Evolutionary conservation across 2,113 vertebrate species (phyloP).

Genomic region (Prionailurus viverrinus): DNA sequence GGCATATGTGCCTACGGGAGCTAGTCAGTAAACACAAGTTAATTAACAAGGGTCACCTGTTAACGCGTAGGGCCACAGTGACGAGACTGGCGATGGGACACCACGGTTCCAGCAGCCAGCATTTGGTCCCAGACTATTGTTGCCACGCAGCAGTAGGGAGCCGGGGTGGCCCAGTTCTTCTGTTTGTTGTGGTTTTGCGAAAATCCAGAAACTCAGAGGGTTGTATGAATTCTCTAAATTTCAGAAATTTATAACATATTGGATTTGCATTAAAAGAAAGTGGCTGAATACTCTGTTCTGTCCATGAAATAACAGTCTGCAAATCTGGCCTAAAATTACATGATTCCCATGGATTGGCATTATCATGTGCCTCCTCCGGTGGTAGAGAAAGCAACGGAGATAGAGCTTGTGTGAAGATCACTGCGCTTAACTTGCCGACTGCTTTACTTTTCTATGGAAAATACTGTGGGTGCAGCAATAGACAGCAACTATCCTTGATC

Average conservation of each 20-base stretch:
- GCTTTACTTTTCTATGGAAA: background rate
- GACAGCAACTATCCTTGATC: fast-evolving
- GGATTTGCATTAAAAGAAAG: background rate
- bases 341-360: background rate
- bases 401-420: background rate
- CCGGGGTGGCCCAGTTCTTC: background rate
- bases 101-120: background rate
- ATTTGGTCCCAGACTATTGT: background rate
- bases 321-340: background rate
- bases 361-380: background rate
- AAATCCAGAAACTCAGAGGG: background rate
- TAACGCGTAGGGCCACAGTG: background rate
- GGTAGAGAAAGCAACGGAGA: background rate
- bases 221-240: background rate
- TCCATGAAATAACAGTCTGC: background rate
- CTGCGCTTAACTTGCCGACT: background rate
- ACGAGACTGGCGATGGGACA: background rate
- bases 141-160: background rate
- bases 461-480: background rate
- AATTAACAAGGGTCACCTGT: background rate
- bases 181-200: background rate
- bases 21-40: background rate
- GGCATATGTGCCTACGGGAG: background rate
- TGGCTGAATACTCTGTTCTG: background rate
- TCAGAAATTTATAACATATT: background rate